Evolutionary conservation across 2,113 vertebrate species (phyloP).

Genomic region (Nicator chloris): DNA sequence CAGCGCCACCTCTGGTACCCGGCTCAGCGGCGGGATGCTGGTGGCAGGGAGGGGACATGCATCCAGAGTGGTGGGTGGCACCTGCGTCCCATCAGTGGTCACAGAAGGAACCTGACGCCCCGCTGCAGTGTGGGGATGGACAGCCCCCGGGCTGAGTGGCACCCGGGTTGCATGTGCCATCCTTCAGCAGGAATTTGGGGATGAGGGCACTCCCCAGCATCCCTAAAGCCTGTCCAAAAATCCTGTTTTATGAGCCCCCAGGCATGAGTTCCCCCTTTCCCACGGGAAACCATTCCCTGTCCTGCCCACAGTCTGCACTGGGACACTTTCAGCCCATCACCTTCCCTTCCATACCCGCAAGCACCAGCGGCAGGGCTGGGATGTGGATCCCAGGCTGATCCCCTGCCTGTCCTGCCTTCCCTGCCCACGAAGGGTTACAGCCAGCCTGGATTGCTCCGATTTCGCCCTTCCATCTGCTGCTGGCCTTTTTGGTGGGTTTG

Average conservation of each 20-base stretch:
- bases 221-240: not conserved
- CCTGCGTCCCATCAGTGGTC: fast-evolving
- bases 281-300: not conserved
- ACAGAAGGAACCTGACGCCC: not conserved
- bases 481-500: constrained; percentile 7
- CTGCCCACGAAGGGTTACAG: not conserved
- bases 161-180: fast-evolving
- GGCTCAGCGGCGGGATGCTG: not conserved
- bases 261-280: not conserved
- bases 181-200: not conserved
- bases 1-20: not conserved
- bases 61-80: fast-evolving
- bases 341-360: not conserved
- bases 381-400: not conserved
- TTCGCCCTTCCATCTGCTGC: constrained; percentile 1
- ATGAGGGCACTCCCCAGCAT: not conserved
- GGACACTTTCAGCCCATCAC: not conserved
- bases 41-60: not conserved
- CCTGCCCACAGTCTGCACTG: not conserved
- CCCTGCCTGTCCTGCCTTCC: not conserved
- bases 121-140: not conserved
- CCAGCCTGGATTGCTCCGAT: not conserved
- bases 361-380: not conserved
- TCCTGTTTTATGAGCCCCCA: not conserved
- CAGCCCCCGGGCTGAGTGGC: no score